A percentile compares a stretch with the other conserved stretches of the same genome.
These are phyloP conservation scores for Rotaria macrura DNA, from an alignment of 2,888 invertebrate species.

Conservation along the genomic window DNA sequence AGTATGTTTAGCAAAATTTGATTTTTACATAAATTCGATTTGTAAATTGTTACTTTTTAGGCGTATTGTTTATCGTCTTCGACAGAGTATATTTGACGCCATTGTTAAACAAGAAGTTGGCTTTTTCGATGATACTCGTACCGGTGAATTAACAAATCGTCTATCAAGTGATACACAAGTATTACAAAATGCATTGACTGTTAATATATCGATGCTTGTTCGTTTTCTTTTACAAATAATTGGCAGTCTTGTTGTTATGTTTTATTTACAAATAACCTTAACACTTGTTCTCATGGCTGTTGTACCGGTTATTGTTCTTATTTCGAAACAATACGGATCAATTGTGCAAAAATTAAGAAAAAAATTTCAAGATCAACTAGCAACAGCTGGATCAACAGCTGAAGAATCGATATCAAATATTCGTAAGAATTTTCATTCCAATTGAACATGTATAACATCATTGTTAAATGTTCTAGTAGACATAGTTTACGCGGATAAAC, in stretches of 20 bases:
- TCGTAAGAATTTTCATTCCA: neutral
- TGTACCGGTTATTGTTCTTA: constrained; percentile 43
- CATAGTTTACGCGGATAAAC: too few species aligned
- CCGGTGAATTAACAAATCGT: constrained; percentile 45
- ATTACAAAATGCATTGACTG: constrained; percentile 46
- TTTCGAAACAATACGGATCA: constrained; percentile 46
- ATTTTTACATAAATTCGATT: too few species aligned
- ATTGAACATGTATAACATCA: too few species aligned
- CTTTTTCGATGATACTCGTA: constrained; percentile 47
- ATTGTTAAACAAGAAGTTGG: constrained; percentile 45
- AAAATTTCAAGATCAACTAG: constrained; percentile 45
- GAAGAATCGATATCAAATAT: constrained; percentile 45
- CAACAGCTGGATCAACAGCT: constrained; percentile 44
- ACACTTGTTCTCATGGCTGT: constrained; percentile 45
- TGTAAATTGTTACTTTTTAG: neutral
- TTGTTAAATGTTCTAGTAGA: too few species aligned
- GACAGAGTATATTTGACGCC: constrained; percentile 40
- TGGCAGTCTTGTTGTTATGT: constrained; percentile 45
- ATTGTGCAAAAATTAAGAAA: constrained; percentile 43
- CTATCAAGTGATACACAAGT: constrained; percentile 47
- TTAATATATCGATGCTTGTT: constrained; percentile 46
- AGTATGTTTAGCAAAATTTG: constrained; percentile 34
- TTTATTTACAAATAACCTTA: constrained; percentile 43
- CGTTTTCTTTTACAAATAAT: constrained; percentile 43
- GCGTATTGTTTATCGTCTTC: constrained; percentile 44